These are phyloP conservation scores for Griposia aprilina DNA, from an alignment of 2,888 invertebrate genomes.

Conservation along the genomic window DNA sequence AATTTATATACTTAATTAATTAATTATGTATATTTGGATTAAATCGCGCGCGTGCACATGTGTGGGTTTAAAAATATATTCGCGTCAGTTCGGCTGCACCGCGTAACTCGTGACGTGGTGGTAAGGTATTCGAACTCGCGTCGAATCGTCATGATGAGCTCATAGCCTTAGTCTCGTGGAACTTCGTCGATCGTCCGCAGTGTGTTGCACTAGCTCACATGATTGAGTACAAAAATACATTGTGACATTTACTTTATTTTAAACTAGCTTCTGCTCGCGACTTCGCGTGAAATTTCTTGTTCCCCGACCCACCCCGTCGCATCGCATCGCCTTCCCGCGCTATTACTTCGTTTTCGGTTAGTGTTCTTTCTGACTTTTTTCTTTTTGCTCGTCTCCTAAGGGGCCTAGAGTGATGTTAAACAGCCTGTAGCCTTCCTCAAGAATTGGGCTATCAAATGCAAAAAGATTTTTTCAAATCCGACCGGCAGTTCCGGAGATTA, in stretches of 20 bases:
- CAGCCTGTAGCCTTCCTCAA: too few species aligned
- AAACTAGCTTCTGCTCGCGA: too few species aligned
- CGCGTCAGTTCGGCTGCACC: constrained; percentile 41
- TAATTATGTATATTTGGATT: constrained; percentile 16
- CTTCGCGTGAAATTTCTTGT: too few species aligned
- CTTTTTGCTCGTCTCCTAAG: too few species aligned
- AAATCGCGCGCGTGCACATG: constrained; percentile 18
- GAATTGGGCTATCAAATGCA: too few species aligned
- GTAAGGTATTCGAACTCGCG: constrained; percentile 29
- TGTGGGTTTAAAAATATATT: constrained; percentile 54
- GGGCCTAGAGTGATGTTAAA: too few species aligned
- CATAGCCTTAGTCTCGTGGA: constrained; percentile 27
- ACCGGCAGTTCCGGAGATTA: too few species aligned
- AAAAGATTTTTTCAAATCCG: too few species aligned
- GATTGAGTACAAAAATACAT: constrained; percentile 24
- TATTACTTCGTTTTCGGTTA: too few species aligned
- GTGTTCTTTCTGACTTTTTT: too few species aligned
- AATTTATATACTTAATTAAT: background rate
- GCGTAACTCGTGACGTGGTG: constrained; percentile 45
- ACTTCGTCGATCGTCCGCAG: background rate
- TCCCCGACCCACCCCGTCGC: too few species aligned
- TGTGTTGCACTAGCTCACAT: constrained; percentile 22
- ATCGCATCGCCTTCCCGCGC: too few species aligned
- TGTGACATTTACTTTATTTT: constrained; percentile 1
- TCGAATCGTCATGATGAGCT: constrained; percentile 51